These are phyloP conservation scores for Rhizoglyphus robini DNA, from an alignment of 1,140 invertebrate species.

Conservation along the genomic window DNA sequence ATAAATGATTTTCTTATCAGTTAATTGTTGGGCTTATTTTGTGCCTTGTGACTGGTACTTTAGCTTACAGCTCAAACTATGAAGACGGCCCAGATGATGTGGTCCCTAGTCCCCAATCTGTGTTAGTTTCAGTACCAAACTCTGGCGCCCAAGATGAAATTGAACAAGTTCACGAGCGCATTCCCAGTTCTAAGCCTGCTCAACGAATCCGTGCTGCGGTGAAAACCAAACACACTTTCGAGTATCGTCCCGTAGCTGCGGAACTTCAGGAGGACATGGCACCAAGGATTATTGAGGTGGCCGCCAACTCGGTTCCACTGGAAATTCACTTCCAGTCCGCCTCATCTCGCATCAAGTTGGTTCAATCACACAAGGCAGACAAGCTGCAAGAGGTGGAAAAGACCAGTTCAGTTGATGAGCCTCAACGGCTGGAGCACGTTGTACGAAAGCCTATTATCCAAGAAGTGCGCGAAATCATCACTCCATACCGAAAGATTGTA, in stretches of 20 bases:
- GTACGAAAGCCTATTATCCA: slow-evolving; percentile 15
- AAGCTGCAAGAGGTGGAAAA: background rate
- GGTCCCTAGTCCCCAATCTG: too few relatives aligned
- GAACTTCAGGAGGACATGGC: background rate
- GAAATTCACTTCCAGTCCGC: slow-evolving; percentile 17
- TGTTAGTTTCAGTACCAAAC: too few relatives aligned
- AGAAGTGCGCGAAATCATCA: slow-evolving; percentile 18
- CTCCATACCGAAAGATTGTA: slow-evolving; percentile 18
- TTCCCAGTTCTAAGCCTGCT: background rate
- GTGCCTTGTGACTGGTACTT: too few relatives aligned
- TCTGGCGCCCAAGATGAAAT: too few relatives aligned
- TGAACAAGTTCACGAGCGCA: too few relatives aligned
- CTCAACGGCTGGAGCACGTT: slow-evolving; percentile 12
- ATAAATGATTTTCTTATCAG: too few relatives aligned
- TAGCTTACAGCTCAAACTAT: too few relatives aligned
- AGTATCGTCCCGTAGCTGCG: slow-evolving; percentile 7
- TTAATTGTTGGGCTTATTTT: too few relatives aligned
- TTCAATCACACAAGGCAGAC: background rate
- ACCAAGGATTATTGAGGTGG: slow-evolving; percentile 17
- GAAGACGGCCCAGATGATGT: too few relatives aligned
- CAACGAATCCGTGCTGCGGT: slow-evolving; percentile 9
- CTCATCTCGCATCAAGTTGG: slow-evolving; percentile 13
- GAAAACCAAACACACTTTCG: slow-evolving; percentile 18
- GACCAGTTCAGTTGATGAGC: slow-evolving; percentile 8
- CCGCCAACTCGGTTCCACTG: background rate